Evolutionary conservation across 1,140 invertebrate genomes (phyloP).

Genomic region (Pseudomyrmex pallidus): DNA sequence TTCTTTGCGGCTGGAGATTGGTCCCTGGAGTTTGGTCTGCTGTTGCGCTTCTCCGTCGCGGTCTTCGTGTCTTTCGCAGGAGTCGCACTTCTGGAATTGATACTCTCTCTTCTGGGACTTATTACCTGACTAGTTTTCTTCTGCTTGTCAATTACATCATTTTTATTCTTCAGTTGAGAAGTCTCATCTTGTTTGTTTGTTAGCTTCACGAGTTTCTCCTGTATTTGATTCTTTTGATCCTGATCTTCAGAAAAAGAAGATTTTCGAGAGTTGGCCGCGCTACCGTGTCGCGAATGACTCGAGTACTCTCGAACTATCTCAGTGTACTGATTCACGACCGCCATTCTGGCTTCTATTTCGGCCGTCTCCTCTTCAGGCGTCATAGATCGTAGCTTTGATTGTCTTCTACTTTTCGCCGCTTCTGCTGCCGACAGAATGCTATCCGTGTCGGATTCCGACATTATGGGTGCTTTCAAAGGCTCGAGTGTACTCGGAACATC

Average conservation of each 20-base stretch:
- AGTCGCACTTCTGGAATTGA: constrained; percentile 65
- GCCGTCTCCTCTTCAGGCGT: constrained; percentile 85
- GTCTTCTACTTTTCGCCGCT: constrained; percentile 82
- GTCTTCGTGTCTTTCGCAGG: constrained; percentile 58
- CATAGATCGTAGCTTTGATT: constrained; percentile 78
- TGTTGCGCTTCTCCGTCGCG: constrained; percentile 28
- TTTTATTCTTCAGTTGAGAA: not conserved
- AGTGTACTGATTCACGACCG: constrained; percentile 92
- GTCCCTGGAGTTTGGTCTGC: constrained; percentile 65
- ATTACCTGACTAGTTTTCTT: not conserved
- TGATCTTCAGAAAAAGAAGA: constrained; percentile 65
- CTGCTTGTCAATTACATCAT: not conserved
- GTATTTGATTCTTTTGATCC: constrained; percentile 26
- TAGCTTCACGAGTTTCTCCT: constrained; percentile 11
- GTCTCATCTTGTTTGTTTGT: not conserved
- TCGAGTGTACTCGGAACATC: constrained; percentile 16
- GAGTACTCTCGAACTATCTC: constrained; percentile 90
- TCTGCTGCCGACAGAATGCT: constrained; percentile 79
- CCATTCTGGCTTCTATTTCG: constrained; percentile 85
- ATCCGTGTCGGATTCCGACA: constrained; percentile 78
- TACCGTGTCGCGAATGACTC: constrained; percentile 14
- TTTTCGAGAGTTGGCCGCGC: constrained; percentile 46
- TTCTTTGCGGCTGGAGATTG: constrained; percentile 72
- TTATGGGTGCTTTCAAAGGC: constrained; percentile 64
- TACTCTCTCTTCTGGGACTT: constrained; percentile 21